A percentile compares a stretch with the other conserved stretches of the same genome.
Evolutionary conservation across 2,113 vertebrate species (phyloP).

Genomic region (Thomomys bottae): DNA sequence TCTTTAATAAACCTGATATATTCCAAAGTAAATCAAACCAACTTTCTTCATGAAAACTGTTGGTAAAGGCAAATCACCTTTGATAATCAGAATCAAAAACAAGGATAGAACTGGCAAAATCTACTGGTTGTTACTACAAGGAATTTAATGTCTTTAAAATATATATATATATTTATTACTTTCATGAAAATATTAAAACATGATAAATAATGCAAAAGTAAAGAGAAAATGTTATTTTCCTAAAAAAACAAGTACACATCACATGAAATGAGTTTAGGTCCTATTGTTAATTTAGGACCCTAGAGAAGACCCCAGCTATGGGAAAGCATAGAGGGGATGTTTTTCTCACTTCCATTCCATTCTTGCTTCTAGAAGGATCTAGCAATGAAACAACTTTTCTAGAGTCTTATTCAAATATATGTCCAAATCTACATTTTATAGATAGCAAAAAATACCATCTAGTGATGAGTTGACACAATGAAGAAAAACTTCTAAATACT

Average conservation of each 20-base stretch:
- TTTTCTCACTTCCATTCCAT: not conserved
- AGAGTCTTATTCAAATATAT: not conserved
- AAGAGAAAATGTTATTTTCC: not conserved
- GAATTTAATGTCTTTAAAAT: not conserved
- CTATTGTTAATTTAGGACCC: not conserved
- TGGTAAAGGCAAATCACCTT: not conserved
- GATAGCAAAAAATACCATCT: not conserved
- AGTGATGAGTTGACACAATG: not conserved
- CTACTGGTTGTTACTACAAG: not conserved
- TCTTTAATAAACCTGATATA: not conserved
- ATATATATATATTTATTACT: not conserved
- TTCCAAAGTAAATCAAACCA: not conserved
- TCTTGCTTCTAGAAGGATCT: not conserved
- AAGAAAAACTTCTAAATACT: not conserved
- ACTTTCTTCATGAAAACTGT: not conserved
- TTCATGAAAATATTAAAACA: not conserved
- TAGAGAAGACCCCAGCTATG: not conserved
- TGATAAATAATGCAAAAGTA: not conserved
- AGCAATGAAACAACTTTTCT: not conserved
- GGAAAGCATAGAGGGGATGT: not conserved
- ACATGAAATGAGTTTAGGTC: not conserved
- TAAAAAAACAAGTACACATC: not conserved
- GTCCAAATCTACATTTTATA: not conserved
- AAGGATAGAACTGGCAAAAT: not conserved
- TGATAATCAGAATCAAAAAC: not conserved